Base-by-base conservation (phyloP, 2,888 invertebrate genomes). In the Habrosyne pyritoides region DNA sequence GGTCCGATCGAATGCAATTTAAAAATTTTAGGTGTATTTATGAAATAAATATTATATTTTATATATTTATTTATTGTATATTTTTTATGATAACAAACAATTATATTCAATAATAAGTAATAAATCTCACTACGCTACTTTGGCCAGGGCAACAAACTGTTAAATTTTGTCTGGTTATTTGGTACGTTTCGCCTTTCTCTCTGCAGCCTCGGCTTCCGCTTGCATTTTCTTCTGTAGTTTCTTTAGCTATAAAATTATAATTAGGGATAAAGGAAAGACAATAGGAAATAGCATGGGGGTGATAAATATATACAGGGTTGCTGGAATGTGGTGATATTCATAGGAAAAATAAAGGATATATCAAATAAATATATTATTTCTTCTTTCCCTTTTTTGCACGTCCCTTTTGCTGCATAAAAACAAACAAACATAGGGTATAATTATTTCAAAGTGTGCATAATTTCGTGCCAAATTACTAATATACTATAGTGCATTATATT, bases 301-400 rank as follows among this genome's bases (percentile, higher is more conserved):
- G 55, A 33, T 21, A 8, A 8, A 42, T n/a, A 18, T 5, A 8
- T 8, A 42, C 2, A 18, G 18, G 28, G 4, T 28, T 18, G 28
- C 4, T 10, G 28, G 21, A 18, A 21, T 28, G 12, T 21, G 21
- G n/a, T n/a, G 12, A n/a, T 2, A 7, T 28, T 28, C 7, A 5
- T 18, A 21, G 50, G 2, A 12, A 21, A 56, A 57, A 60, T 21
- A 57, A 51, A 58, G 54, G n/a, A n/a, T n/a, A n/a, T n/a, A n/a
- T n/a, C n/a, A n/a, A n/a, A n/a, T n/a, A n/a, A n/a, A n/a, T n/a
- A 55, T 46, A 54, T 81, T 85, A 73, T 73, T 91, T 92, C 76
- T 91, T 93, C 76, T 91, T 92, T 48, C 85, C 87, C 64, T 89
- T 92, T 76, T 87, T 91, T 61, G 77, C 81, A 72, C 86, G 91